Evolutionary conservation across 2,797 vertebrate species (phyloP).

Genomic region (Lutjanus campechanus): DNA sequence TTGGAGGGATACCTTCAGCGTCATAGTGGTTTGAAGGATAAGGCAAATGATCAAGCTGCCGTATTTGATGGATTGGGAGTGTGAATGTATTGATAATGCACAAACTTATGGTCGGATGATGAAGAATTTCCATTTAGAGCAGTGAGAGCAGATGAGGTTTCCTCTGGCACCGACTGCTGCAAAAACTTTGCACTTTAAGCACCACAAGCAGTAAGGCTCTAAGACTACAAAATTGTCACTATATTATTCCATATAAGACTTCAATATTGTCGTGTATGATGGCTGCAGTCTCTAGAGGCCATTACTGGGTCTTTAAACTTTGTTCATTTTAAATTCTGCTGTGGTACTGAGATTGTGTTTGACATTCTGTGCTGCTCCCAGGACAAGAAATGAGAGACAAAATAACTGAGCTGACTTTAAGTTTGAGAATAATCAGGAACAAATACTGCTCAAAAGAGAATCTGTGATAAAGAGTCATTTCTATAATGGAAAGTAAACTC

Average conservation of each 20-base stretch:
- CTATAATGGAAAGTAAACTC: slow-evolving; percentile 10
- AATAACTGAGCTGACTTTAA: slow-evolving; percentile 1
- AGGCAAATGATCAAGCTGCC: too few species aligned
- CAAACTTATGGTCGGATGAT: neutral
- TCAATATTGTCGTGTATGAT: slow-evolving; percentile 2
- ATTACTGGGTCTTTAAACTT: neutral
- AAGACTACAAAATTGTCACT: neutral
- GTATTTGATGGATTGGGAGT: too few species aligned
- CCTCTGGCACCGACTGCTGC: neutral
- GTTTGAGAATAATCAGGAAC: slow-evolving; percentile 17
- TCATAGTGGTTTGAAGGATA: too few species aligned
- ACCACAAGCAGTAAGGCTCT: neutral
- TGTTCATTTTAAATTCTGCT: slow-evolving; percentile 18
- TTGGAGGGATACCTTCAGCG: too few species aligned
- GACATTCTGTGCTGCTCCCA: neutral
- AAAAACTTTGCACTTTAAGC: neutral
- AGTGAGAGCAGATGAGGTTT: neutral
- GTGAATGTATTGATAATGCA: neutral
- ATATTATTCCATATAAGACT: neutral
- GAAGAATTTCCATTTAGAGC: neutral
- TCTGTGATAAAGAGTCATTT: neutral
- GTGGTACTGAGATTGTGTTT: neutral
- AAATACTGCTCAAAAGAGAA: slow-evolving; percentile 13
- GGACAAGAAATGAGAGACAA: neutral
- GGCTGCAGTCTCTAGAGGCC: neutral